A percentile compares a stretch with the other conserved stretches of the same genome.
Evolutionary conservation across 2,888 invertebrate genomes (phyloP).

Genomic region (Rhagophthalmus giganteus): DNA sequence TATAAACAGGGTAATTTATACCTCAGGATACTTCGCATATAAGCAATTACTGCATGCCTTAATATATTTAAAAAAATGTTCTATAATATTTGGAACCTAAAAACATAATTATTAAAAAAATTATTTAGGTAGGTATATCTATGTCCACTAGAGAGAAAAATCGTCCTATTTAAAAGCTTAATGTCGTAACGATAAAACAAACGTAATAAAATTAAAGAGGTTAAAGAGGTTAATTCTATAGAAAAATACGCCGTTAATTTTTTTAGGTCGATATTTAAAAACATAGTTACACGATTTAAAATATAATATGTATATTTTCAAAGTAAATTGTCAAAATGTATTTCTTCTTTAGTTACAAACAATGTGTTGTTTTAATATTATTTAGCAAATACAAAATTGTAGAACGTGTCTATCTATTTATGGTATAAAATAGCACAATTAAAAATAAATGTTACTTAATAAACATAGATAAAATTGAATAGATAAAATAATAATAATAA

Average conservation of each 20-base stretch:
- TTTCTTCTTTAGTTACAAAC: too few species aligned
- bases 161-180: slow-evolving; percentile 1
- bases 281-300: neutral
- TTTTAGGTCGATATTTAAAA: too few species aligned
- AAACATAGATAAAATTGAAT: slow-evolving; percentile 21
- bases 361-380: slow-evolving; percentile 3
- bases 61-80: slow-evolving; percentile 11
- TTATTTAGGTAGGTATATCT: slow-evolving; percentile 15
- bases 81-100: neutral
- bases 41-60: slow-evolving; percentile 21
- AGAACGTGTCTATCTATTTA: slow-evolving; percentile 4
- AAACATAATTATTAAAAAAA: neutral
- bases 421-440: slow-evolving; percentile 22
- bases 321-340: too few species aligned
- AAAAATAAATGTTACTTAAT: slow-evolving; percentile 22
- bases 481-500: slow-evolving; percentile 1
- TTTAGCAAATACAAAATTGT: slow-evolving; percentile 8
- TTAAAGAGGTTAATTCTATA: too few species aligned
- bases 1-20: slow-evolving; percentile 22
- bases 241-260: too few species aligned
- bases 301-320: neutral
- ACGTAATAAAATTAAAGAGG: too few species aligned
- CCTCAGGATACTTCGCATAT: slow-evolving; percentile 21
- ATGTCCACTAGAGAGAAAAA: slow-evolving; percentile 2
- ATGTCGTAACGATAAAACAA: slow-evolving; percentile 1